Percentiles rank a stretch among this genome's conserved stretches.
These are phyloP conservation scores for Calycopis cecrops DNA, from an alignment of 1,140 invertebrate genomes.

Conservation along the genomic window DNA sequence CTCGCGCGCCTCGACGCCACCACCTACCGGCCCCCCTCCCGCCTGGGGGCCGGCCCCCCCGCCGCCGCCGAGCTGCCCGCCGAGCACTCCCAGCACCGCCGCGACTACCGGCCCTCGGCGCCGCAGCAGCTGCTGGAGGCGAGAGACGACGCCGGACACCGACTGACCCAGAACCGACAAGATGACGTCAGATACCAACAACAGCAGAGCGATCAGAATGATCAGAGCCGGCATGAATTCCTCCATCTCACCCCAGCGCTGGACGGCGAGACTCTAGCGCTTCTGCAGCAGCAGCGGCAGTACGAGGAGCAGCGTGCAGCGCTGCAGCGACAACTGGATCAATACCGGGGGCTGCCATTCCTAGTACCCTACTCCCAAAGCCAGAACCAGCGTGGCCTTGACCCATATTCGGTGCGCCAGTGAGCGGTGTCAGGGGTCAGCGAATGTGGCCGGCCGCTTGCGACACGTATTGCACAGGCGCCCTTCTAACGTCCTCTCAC, in stretches of 20 bases:
- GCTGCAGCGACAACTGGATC: conserved; percentile 29
- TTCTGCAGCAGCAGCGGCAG: conserved; percentile 40
- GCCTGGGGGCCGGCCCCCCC: conserved; percentile 44
- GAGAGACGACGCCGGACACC: conserved; percentile 24
- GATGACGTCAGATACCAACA: neutral
- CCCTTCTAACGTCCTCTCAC: no score
- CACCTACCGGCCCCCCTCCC: conserved; percentile 58
- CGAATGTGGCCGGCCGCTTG: conserved; percentile 25
- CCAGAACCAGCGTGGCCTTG: conserved; percentile 59
- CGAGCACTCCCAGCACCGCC: conserved; percentile 45
- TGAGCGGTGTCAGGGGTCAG: conserved; percentile 35
- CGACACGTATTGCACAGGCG: conserved; percentile 30
- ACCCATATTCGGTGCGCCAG: conserved; percentile 49
- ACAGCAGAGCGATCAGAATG: neutral
- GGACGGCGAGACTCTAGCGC: conserved; percentile 35
- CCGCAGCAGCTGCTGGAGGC: conserved; percentile 41
- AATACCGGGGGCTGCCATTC: conserved; percentile 29
- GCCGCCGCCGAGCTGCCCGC: conserved; percentile 37
- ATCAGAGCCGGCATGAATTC: neutral
- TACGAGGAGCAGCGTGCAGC: conserved; percentile 39
- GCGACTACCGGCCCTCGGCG: conserved; percentile 48
- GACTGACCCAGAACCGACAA: conserved; percentile 12
- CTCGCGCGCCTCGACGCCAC: conserved; percentile 55
- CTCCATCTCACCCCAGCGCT: conserved; percentile 6
- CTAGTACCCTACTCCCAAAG: conserved; percentile 13